These are phyloP conservation scores for Mobula hypostoma DNA, from an alignment of 2,113 vertebrate species.

Conservation along the genomic window DNA sequence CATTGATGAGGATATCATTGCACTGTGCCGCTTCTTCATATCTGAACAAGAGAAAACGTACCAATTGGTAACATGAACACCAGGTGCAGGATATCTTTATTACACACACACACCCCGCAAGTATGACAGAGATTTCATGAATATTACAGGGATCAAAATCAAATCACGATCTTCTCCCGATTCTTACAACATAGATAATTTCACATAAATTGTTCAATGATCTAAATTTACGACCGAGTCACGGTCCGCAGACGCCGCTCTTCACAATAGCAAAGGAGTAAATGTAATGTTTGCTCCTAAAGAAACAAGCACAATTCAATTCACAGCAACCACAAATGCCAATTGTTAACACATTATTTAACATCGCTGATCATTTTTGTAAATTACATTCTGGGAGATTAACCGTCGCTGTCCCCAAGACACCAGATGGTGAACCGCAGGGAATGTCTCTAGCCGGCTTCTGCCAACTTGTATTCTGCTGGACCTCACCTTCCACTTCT, in stretches of 20 bases:
- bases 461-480: not conserved
- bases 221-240: not conserved
- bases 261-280: not conserved
- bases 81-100: not conserved
- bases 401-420: not conserved
- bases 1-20: not conserved
- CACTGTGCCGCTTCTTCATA: not conserved
- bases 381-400: not conserved
- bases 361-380: not conserved
- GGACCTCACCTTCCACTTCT: not conserved
- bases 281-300: not conserved
- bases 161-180: not conserved
- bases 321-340: not conserved
- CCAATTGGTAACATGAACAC: not conserved
- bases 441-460: not conserved
- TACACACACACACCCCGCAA: not conserved
- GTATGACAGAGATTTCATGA: not conserved
- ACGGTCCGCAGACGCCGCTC: not conserved
- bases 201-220: not conserved
- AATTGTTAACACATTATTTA: not conserved
- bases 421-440: not conserved
- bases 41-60: not conserved
- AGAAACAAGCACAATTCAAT: not conserved
- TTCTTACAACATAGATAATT: not conserved
- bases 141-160: not conserved